Evolutionary conservation across 2,113 vertebrate genomes (phyloP), one percentile per base, ranked within the genome.

Genomic region (Anguilla japonica): DNA sequence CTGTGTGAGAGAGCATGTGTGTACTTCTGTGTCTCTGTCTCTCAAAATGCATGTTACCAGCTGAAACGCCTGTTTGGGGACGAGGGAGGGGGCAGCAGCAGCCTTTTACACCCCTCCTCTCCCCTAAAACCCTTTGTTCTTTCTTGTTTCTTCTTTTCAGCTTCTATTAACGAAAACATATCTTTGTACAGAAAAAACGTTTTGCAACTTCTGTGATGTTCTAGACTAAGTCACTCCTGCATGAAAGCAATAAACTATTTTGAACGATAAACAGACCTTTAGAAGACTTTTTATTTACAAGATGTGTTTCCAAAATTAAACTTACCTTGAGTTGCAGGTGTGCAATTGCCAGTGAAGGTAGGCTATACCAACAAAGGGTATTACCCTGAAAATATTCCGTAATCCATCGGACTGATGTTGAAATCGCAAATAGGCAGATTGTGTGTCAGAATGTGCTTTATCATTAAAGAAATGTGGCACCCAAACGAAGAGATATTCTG

Each of bases 221-320:
- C 91, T 90, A 90, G 84, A 94, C 92, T 94, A 94, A 93, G 93
- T 94, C 94, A 95, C 93, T 95, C 90, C 92, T 96, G 96, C 96
- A 96, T 96, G 96, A 94, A 90, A 93, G 95, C 95, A 96, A 96
- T 96, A 96, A 96, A 96, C 87, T 91, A 94, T 95, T 96, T 96
- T 94, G 94, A 96, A 96, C 90, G 92, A 95, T 93, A 87, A 8
- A 34, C n/a, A 34, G 34, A 34, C 1, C 14, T 46, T 81, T 86
- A 46, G 4, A 34, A 7, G 39, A 43, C 26, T 88, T 46, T 67
- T 43, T 83, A 3, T 8, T 14, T 9, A 80, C 34, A 53, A 14
- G 9, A 53, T 53, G 9, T 53, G 11, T 2, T 34, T 0, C 13
- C 50, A 53, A 14, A 53, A 9, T 14, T 53, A 53, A 53, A 53